These are phyloP conservation scores for Orchesellides sinensis DNA, from an alignment of 2,888 invertebrate species.

Conservation along the genomic window DNA sequence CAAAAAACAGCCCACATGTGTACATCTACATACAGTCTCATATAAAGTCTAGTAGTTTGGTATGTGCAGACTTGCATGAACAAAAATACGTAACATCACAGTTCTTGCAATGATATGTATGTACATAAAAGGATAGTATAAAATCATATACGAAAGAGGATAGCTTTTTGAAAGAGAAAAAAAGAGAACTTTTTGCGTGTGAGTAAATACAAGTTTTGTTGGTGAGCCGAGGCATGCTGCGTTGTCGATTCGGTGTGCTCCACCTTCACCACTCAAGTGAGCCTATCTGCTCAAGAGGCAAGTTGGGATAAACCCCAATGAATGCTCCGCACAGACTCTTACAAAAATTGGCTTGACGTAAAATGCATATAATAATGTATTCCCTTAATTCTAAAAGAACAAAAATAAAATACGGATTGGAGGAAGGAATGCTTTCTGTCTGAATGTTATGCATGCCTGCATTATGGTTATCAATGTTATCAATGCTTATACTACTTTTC, in stretches of 20 bases:
- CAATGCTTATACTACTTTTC: too few relatives aligned
- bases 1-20: too few relatives aligned
- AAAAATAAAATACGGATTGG: not conserved
- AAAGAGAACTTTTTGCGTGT: conserved; percentile 11
- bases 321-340: conserved; percentile 37
- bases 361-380: not conserved
- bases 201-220: conserved; percentile 33
- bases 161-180: conserved; percentile 21
- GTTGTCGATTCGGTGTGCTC: conserved; percentile 58
- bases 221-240: conserved; percentile 41
- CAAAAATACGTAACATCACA: conserved; percentile 4
- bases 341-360: conserved; percentile 12
- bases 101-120: not conserved
- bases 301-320: conserved; percentile 60
- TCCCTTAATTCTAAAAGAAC: not conserved
- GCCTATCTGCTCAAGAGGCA: conserved; percentile 65
- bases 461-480: conserved; percentile 37
- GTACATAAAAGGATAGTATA: not conserved
- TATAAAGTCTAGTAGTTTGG: not conserved
- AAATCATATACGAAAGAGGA: conserved; percentile 6
- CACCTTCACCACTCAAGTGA: conserved; percentile 63
- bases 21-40: too few relatives aligned
- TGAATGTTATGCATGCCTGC: conserved; percentile 33
- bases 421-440: conserved; percentile 44
- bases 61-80: not conserved